These are phyloP conservation scores for Lepus oiostolus DNA, from an alignment of 2,797 vertebrate genomes.

Conservation along the genomic window DNA sequence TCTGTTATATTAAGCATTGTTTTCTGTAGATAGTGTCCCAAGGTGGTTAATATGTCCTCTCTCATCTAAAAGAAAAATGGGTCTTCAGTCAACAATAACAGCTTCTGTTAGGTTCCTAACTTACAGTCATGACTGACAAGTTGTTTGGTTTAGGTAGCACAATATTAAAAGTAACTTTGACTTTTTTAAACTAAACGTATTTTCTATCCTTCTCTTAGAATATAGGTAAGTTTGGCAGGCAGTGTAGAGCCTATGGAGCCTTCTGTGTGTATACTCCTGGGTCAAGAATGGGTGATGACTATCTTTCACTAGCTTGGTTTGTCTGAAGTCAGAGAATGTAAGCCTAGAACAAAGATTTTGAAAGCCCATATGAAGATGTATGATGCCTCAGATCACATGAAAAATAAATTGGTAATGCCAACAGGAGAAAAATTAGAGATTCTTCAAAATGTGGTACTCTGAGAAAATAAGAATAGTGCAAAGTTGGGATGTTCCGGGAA, in stretches of 20 bases:
- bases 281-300: conserved; percentile 91
- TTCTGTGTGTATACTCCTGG: conserved; percentile 75
- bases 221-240: not conserved
- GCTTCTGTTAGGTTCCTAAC: not conserved
- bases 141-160: not conserved
- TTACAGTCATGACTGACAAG: not conserved
- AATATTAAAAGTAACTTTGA: not conserved
- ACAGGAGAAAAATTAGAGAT: conserved; percentile 81
- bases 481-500: conserved; percentile 78
- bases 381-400: conserved; percentile 79
- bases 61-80: not conserved
- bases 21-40: not conserved
- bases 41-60: not conserved
- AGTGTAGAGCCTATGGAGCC: not conserved
- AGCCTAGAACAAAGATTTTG: conserved; percentile 90
- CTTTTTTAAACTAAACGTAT: not conserved
- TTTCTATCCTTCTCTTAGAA: not conserved
- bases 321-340: conserved; percentile 91
- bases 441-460: conserved; percentile 76
- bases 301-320: conserved; percentile 92
- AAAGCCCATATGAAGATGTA: conserved; percentile 87
- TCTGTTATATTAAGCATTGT: not conserved
- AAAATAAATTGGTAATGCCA: conserved; percentile 83
- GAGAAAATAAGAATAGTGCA: conserved; percentile 81
- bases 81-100: not conserved